These are phyloP conservation scores for Cygnus atratus DNA, from an alignment of 2,113 vertebrate genomes.

Conservation along the genomic window DNA sequence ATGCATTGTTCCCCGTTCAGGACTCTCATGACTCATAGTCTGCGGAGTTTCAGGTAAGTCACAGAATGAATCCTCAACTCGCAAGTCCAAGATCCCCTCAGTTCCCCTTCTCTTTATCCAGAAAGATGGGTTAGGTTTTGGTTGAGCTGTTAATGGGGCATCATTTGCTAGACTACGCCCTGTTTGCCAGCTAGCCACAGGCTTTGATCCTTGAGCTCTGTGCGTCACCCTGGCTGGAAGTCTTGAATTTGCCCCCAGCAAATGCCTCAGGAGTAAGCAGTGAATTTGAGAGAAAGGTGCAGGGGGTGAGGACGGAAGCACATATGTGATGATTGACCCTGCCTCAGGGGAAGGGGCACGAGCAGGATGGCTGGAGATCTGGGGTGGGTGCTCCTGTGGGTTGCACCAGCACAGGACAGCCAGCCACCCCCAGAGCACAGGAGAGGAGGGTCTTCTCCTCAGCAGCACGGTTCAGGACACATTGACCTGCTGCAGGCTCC, in stretches of 20 bases:
- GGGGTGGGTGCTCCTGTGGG: background rate
- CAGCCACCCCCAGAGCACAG: too few species aligned
- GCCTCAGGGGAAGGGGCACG: background rate
- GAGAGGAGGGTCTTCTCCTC: background rate
- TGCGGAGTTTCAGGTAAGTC: background rate
- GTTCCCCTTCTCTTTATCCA: background rate
- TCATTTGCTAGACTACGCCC: accelerated
- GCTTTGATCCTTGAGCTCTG: background rate
- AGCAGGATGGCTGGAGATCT: background rate
- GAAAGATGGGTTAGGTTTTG: background rate
- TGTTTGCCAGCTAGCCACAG: background rate
- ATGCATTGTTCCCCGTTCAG: background rate
- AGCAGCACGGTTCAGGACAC: background rate
- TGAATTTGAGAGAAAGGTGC: accelerated
- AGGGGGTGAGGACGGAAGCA: background rate
- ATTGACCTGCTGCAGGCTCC: background rate
- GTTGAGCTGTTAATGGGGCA: background rate
- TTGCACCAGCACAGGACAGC: background rate
- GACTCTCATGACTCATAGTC: background rate
- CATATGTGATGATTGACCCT: background rate
- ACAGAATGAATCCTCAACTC: background rate
- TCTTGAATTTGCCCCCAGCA: background rate
- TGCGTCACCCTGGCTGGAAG: background rate
- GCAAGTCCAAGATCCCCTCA: background rate
- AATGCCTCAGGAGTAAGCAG: background rate